These are phyloP conservation scores for Ischnura elegans DNA, from an alignment of 2,888 invertebrate genomes.

Conservation along the genomic window DNA sequence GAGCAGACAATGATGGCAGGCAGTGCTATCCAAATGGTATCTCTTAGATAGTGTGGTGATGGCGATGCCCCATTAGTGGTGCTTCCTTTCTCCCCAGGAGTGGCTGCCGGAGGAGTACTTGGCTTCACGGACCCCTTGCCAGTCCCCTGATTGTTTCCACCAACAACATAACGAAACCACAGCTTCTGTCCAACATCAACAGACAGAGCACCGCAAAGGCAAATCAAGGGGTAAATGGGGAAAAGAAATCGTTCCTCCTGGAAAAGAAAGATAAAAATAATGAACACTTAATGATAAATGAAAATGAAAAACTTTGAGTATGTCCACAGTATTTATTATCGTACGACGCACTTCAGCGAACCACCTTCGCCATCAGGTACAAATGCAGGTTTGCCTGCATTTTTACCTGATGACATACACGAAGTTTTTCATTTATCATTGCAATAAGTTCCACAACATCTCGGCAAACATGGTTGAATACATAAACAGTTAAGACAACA, in stretches of 20 bases:
- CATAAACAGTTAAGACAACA: too few relatives aligned
- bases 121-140: neutral
- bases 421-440: too few relatives aligned
- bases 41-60: slow-evolving; percentile 85
- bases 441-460: too few relatives aligned
- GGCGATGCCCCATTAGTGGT: slow-evolving; percentile 59
- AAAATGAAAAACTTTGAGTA: too few relatives aligned
- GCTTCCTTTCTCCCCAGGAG: neutral
- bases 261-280: slow-evolving; percentile 65
- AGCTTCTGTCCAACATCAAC: slow-evolving; percentile 90
- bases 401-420: too few relatives aligned
- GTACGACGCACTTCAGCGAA: too few relatives aligned
- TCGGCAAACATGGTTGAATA: too few relatives aligned
- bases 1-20: slow-evolving; percentile 80
- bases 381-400: too few relatives aligned
- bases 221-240: slow-evolving; percentile 95
- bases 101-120: neutral
- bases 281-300: too few relatives aligned
- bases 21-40: slow-evolving; percentile 86
- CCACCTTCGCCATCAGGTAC: too few relatives aligned
- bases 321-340: too few relatives aligned
- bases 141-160: slow-evolving; percentile 41
- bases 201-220: slow-evolving; percentile 88
- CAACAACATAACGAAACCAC: slow-evolving; percentile 80
- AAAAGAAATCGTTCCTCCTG: slow-evolving; percentile 92